phyloP scores from a whole-genome alignment of 92 coral and sea anemone species.

The Palythoa heliodiscus region DNA sequence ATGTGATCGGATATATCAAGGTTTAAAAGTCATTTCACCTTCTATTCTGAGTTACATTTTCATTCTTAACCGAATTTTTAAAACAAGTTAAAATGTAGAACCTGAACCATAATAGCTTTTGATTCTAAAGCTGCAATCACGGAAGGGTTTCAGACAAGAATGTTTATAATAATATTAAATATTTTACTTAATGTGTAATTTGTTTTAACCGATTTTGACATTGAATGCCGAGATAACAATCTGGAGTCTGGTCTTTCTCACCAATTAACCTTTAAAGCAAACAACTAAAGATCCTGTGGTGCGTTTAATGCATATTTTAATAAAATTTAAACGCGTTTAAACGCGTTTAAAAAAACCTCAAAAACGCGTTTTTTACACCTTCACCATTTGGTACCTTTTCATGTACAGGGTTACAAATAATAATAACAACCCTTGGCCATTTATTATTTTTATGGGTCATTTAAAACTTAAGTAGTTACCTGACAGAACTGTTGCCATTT shows the following conservation, averaged over 20 bases:
- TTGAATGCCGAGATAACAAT: background rate
- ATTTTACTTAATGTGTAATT: background rate
- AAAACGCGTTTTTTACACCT: no score
- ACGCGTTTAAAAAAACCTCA: no score
- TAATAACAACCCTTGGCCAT: no score
- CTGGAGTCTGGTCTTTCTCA: constrained; percentile 12
- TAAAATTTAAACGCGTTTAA: no score
- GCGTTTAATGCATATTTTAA: no score
- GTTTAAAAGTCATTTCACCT: constrained; percentile 4
- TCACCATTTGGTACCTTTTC: no score
- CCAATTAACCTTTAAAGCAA: background rate
- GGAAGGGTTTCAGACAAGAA: background rate
- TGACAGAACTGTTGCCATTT: no score
- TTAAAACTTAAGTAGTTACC: no score
- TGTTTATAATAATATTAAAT: background rate
- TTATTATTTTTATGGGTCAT: no score
- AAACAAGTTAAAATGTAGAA: background rate
- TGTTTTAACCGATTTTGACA: background rate
- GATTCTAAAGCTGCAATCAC: background rate
- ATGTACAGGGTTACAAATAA: no score
- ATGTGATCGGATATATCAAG: background rate
- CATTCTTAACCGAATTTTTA: background rate
- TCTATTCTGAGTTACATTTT: background rate
- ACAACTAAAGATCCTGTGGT: no score
- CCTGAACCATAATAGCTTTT: no score